Evolutionary conservation across 2,113 vertebrate species (phyloP).

Genomic region (Paraplagusia blochii): DNA sequence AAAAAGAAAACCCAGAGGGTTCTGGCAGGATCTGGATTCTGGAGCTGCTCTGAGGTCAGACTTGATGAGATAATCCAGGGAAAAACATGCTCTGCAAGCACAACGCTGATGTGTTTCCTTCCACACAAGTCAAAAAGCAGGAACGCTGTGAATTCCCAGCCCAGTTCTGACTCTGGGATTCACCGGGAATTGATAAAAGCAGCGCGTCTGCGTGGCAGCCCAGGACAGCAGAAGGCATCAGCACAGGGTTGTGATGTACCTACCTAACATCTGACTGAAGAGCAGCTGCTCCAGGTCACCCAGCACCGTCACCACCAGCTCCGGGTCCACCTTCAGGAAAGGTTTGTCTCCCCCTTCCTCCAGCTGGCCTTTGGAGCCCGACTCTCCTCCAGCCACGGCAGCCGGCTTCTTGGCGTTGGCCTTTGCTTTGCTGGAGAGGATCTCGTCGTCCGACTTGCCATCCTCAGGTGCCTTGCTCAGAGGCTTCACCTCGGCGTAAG

Average conservation of each 20-base stretch:
- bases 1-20: too few species aligned
- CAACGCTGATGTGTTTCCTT: conserved; percentile 3
- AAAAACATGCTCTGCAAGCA: conserved; percentile 31
- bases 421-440: conserved; percentile 88
- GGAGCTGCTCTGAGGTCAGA: conserved; percentile 3
- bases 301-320: conserved; percentile 96
- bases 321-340: conserved; percentile 96
- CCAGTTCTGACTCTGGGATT: conserved; percentile 31
- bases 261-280: conserved; percentile 98
- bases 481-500: conserved; percentile 95
- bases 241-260: conserved; percentile 67
- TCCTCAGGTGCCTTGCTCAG: conserved; percentile 91
- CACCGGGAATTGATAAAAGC: conserved; percentile 14
- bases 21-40: too few species aligned
- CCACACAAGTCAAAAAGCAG: not conserved
- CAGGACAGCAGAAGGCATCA: conserved; percentile 18
- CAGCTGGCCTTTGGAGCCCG: conserved; percentile 70
- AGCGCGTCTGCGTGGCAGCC: conserved; percentile 24
- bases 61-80: conserved; percentile 24
- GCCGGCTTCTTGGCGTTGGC: conserved; percentile 71
- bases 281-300: conserved; percentile 98
- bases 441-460: conserved; percentile 88
- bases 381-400: conserved; percentile 62
- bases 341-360: conserved; percentile 84
- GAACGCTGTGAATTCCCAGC: conserved; percentile 31